Conservation (phyloP, 2,797 vertebrate genomes). For the Hoplostethus atlanticus region DNA sequence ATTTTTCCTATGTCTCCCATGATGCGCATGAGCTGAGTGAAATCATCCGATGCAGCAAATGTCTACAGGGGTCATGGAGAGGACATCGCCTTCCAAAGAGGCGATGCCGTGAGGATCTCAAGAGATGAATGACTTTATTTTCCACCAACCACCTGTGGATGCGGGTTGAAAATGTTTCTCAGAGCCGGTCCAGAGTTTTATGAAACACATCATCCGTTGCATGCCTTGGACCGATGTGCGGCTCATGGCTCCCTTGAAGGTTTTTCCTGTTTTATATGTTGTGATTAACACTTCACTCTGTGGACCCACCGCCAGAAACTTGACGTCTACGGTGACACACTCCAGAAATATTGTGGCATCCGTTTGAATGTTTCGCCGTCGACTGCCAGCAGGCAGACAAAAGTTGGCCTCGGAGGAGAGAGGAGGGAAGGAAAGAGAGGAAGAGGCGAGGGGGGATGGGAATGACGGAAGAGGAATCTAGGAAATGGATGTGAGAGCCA, state of each 20-base stretch:
- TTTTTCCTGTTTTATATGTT: slow-evolving; percentile 22
- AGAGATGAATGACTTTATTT: background rate
- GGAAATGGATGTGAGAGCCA: slow-evolving; percentile 49
- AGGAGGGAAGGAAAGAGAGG: background rate
- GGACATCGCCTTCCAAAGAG: background rate
- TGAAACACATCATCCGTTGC: background rate
- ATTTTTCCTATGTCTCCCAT: too few relatives aligned
- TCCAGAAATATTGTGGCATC: slow-evolving; percentile 35
- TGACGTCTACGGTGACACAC: background rate
- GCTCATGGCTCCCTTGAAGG: background rate
- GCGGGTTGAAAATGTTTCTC: background rate
- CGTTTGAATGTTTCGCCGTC: slow-evolving; percentile 36
- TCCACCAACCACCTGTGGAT: background rate
- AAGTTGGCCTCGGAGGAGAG: slow-evolving; percentile 34
- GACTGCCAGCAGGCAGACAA: slow-evolving; percentile 48
- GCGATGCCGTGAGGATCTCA: too few relatives aligned
- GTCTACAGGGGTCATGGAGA: background rate
- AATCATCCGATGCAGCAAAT: too few relatives aligned
- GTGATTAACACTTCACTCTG: slow-evolving; percentile 23
- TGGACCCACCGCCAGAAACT: background rate
- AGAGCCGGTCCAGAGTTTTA: background rate
- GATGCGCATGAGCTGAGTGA: too few relatives aligned
- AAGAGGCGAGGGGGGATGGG: background rate
- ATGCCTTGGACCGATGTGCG: background rate
- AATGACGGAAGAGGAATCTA: slow-evolving; percentile 39